A percentile compares a stretch with the other conserved stretches of the same genome.
Conservation (phyloP, 2,113 vertebrate genomes). For the Oreochromis niloticus region DNA sequence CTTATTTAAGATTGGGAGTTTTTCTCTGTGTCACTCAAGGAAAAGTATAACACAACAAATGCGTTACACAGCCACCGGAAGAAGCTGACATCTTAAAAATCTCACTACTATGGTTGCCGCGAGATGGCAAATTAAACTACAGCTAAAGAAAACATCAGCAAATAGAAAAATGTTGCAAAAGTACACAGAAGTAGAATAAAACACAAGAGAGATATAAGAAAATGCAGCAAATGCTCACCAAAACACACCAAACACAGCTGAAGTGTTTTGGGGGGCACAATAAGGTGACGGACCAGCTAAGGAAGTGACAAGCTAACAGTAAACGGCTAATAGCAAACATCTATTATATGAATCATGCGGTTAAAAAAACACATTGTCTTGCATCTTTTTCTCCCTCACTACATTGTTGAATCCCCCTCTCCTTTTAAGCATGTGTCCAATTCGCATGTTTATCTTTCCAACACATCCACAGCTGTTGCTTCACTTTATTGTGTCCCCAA, state of each 20-base stretch:
- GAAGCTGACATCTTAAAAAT: neutral
- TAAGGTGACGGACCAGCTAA: neutral
- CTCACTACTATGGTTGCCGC: neutral
- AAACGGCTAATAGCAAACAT: neutral
- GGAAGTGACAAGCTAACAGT: neutral
- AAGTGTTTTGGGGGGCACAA: neutral
- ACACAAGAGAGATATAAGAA: neutral
- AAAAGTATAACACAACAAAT: neutral
- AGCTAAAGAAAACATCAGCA: neutral
- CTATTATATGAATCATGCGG: neutral
- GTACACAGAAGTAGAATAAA: neutral
- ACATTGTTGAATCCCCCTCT: neutral
- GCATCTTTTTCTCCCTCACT: neutral
- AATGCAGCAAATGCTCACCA: neutral
- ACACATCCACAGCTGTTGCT: neutral
- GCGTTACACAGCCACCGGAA: rapidly evolving
- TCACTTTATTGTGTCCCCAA: neutral
- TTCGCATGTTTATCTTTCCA: neutral
- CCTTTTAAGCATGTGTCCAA: neutral
- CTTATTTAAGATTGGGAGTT: neutral
- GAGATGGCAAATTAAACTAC: neutral
- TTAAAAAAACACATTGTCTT: neutral
- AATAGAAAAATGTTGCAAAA: neutral
- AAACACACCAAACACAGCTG: neutral
- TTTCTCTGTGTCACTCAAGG: neutral